A percentile compares a stretch with the other conserved stretches of the same genome.
Evolutionary conservation across 1,140 invertebrate species (phyloP).

Genomic region (Proales similis): DNA sequence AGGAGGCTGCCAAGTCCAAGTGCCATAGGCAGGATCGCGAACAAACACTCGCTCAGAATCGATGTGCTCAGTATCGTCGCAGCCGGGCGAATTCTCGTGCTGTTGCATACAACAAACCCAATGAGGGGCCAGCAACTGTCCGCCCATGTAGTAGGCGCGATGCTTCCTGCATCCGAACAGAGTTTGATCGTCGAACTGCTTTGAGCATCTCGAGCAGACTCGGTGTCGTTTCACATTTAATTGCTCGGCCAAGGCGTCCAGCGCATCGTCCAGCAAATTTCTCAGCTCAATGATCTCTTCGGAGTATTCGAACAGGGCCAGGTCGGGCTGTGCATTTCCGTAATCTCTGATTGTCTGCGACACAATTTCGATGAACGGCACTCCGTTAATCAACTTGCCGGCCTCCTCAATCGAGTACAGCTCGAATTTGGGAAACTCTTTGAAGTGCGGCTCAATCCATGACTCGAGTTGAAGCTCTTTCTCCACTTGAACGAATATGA

Average conservation of each 20-base stretch:
- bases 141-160: slow-evolving; percentile 27
- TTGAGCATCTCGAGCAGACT: slow-evolving; percentile 24
- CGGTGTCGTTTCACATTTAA: background rate
- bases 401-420: background rate
- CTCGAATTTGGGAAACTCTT: slow-evolving; percentile 6
- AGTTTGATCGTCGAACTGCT: slow-evolving; percentile 14
- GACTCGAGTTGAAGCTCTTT: background rate
- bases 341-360: slow-evolving; percentile 3
- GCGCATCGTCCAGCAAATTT: slow-evolving; percentile 6
- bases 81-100: slow-evolving; percentile 1
- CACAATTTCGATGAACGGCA: slow-evolving; percentile 16
- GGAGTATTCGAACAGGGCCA: background rate
- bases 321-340: background rate
- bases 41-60: background rate
- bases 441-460: background rate
- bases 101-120: slow-evolving; percentile 37
- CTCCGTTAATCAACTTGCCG: background rate
- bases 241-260: background rate
- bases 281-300: slow-evolving; percentile 2
- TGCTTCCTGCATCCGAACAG: slow-evolving; percentile 34
- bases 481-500: slow-evolving; percentile 22
- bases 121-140: slow-evolving; percentile 1
- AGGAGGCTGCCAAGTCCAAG: background rate
- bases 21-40: background rate
- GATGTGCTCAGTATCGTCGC: slow-evolving; percentile 5